Conservation (phyloP, 2,888 invertebrate genomes). For the Epicampocera succincta region DNA sequence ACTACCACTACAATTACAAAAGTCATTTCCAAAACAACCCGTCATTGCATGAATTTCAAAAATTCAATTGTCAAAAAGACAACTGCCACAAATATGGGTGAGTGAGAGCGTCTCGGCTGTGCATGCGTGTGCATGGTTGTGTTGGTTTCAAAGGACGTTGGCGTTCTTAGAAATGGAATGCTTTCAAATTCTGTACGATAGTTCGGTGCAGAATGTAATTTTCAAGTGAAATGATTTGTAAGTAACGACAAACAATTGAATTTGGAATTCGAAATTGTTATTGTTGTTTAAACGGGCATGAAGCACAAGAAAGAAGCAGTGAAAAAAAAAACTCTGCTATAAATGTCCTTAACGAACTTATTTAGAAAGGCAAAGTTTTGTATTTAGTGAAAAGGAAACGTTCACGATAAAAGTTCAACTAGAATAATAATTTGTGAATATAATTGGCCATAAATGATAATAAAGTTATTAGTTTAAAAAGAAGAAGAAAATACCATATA, state of each 20-base stretch:
- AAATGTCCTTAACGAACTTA: slow-evolving; percentile 24
- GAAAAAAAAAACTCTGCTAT: slow-evolving; percentile 1
- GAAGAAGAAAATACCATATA: too few relatives aligned
- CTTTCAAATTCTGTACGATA: slow-evolving; percentile 17
- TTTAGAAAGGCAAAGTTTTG: neutral
- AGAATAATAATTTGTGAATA: neutral
- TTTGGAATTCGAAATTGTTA: slow-evolving; percentile 48
- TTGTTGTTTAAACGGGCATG: slow-evolving; percentile 10
- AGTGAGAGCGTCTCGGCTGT: neutral
- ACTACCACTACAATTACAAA: neutral
- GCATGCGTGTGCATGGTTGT: neutral
- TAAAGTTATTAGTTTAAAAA: too few relatives aligned
- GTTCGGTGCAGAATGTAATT: slow-evolving; percentile 3
- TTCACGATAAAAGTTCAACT: neutral
- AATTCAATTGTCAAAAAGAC: slow-evolving; percentile 41
- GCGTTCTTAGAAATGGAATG: neutral
- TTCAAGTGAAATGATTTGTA: slow-evolving; percentile 58
- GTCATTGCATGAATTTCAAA: slow-evolving; percentile 34
- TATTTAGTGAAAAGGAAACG: neutral
- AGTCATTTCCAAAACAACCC: slow-evolving; percentile 12
- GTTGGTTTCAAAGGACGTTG: neutral
- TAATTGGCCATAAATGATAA: neutral
- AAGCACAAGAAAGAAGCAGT: neutral
- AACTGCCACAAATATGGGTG: slow-evolving; percentile 25
- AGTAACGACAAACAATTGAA: slow-evolving; percentile 54